A percentile compares a stretch with the other conserved stretches of the same genome.
Evolutionary conservation across 2,797 vertebrate genomes (phyloP).

Genomic region (Enteromius treurensis): DNA sequence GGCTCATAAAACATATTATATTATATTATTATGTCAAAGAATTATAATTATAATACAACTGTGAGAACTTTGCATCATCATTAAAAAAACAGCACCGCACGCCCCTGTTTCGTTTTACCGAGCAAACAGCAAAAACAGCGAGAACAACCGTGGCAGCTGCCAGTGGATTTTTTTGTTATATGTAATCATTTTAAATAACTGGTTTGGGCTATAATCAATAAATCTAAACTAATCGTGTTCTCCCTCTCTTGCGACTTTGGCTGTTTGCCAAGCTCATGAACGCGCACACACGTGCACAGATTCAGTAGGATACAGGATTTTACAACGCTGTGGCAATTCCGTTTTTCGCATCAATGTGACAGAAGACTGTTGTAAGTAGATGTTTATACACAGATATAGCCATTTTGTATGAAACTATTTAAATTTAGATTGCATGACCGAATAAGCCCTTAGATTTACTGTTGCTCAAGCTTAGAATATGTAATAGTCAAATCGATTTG

Average conservation of each 20-base stretch:
- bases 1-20: too few species aligned
- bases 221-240: too few species aligned
- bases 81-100: too few species aligned
- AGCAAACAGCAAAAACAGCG: too few species aligned
- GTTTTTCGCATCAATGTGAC: background rate
- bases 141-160: too few species aligned
- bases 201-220: too few species aligned
- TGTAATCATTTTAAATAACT: too few species aligned
- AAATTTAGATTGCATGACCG: background rate
- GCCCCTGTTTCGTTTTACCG: too few species aligned
- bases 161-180: too few species aligned
- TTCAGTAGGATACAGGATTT: background rate
- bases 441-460: background rate
- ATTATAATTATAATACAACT: too few species aligned
- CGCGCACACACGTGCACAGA: slow-evolving; percentile 15
- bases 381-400: background rate
- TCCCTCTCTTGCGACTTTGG: background rate
- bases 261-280: background rate
- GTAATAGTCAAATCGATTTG: background rate
- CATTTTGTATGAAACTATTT: background rate
- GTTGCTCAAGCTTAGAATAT: background rate
- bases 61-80: too few species aligned
- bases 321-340: background rate
- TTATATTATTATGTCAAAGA: too few species aligned
- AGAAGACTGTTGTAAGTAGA: slow-evolving; percentile 8